A percentile compares a stretch with the other conserved stretches of the same genome.
These are phyloP conservation scores for Zhengitettix transpicula DNA, from an alignment of 2,888 invertebrate genomes.

Conservation along the genomic window DNA sequence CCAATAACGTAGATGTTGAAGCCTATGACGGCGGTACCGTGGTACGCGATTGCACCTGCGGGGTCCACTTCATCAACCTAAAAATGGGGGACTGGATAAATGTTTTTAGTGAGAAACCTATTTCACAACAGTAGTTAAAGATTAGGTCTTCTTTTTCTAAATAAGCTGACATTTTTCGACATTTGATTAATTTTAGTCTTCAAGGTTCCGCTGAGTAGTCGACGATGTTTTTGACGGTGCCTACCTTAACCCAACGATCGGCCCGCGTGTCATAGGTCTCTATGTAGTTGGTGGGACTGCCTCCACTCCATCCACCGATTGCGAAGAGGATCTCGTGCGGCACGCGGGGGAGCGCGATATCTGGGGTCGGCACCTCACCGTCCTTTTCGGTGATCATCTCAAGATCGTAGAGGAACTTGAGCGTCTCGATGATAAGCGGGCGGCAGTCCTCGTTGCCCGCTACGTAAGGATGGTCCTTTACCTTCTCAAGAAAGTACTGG, in stretches of 20 bases:
- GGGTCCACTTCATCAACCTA: slow-evolving; percentile 63
- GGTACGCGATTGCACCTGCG: slow-evolving; percentile 75
- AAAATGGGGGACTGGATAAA: no score
- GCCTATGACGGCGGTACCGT: slow-evolving; percentile 79
- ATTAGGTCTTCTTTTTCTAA: no score
- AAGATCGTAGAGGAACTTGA: slow-evolving; percentile 80
- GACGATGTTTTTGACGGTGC: background rate
- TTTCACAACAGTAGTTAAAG: no score
- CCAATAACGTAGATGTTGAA: slow-evolving; percentile 77
- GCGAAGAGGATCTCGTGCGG: slow-evolving; percentile 82
- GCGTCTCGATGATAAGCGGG: slow-evolving; percentile 77
- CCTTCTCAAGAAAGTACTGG: slow-evolving; percentile 16
- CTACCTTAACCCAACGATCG: slow-evolving; percentile 69
- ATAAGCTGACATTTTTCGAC: no score
- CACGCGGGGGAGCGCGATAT: slow-evolving; percentile 64
- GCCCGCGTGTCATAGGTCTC: slow-evolving; percentile 82
- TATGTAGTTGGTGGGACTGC: slow-evolving; percentile 57
- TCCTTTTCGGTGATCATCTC: slow-evolving; percentile 70
- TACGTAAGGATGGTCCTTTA: slow-evolving; percentile 77
- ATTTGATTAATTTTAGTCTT: no score
- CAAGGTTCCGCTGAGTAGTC: background rate
- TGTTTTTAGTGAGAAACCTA: no score
- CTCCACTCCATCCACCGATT: slow-evolving; percentile 62
- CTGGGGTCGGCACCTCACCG: slow-evolving; percentile 70
- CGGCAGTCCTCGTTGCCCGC: slow-evolving; percentile 65